Base-by-base conservation (phyloP, 2,888 invertebrate species). In the Euplagia quadripunctaria region DNA sequence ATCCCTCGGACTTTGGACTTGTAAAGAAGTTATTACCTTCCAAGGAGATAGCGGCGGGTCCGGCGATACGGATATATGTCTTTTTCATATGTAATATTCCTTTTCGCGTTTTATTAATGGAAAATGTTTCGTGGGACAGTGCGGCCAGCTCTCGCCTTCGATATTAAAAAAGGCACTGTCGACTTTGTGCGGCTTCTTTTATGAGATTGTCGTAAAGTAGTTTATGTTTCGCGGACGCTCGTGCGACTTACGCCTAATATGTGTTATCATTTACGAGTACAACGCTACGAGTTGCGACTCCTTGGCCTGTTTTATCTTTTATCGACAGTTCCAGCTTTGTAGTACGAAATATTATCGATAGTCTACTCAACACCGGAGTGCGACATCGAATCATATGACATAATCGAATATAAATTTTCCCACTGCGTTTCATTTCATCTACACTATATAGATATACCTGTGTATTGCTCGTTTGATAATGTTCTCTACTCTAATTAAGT, bases 21-120 rank as follows among this genome's bases (percentile, higher is more conserved):
- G 96, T 96, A 96, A 96, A 96, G 96, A 96, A 96, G 96, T 96
- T 96, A 96, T 96, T 96, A 96, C 96, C 96, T 96, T 95, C 95
- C 93, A 90, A 93, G 93, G 92, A 96, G 96, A 96, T 95, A 96
- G 95, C 95, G 94, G 91, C 94, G 94, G 95, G 94, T 94, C 94
- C 94, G 93, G 92, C 94, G 95, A 95, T 95, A 95, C 96, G 95
- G 95, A 95, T 96, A 95, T 94, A 95, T 95, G 95, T 95, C 95
- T 94, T 94, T 95, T 95, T 95, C 95, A 94, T 95, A 96, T 95
- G 96, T 96, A 96, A 96, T 96, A 96, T 96, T 96, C 96, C 95
- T 94, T 95, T 95, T 95, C 95, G 96, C 95, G 95, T 96, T 96
- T 96, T 96, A 96, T 96, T 96, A 96, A 96, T 96, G 95, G 95